Base-by-base conservation (phyloP, 2,113 vertebrate genomes). In the Malurus cyaneus region DNA sequence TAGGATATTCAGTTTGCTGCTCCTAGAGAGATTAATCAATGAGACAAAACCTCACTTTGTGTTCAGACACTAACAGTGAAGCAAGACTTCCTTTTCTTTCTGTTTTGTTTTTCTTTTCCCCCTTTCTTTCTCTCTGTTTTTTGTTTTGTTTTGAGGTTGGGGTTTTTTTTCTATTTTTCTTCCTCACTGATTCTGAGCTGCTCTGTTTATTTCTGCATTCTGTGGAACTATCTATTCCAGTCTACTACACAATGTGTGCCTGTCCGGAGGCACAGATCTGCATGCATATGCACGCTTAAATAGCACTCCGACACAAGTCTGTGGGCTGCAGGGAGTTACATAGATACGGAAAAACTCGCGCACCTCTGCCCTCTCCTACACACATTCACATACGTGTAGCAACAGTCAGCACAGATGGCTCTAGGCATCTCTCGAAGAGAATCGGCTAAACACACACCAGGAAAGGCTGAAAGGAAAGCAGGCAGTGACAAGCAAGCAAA, bases 401-500 rank as follows among this genome's bases (percentile, higher is more conserved):
- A 91, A 81, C 90, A 94, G 42, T 61, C 77, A 92, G 81, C 76
- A 70, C 1, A 41, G 57, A 83, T 54, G 77, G 93, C 90, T 89
- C 59, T 42, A 88, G 94, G 88, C 88, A 77, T 32, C 92, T 92
- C 89, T n/a, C 31, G 6, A 7, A 49, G 50, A 57, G 62, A 85
- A 69, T 34, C 31, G 71, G 71, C 79, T 72, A 19, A 92, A 82
- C 62, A 20, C 67, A 80, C 95, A 83, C 42, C 85, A 83, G 79
- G 10, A 26, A 83, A 80, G 79, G 85, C 90, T 94, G 94, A 86
- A 82, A 93, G 82, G 86, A 73, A 69, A 96, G 88, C 85, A 94
- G 92, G 96, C 92, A 93, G 90, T 88, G 95, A 95, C 95, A 95
- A 83, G 95, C 74, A 86, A 95, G 93, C 76, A 69, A 77, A 96